Base-by-base conservation (phyloP, 2,113 vertebrate species). In the Zosterops japonicus region DNA sequence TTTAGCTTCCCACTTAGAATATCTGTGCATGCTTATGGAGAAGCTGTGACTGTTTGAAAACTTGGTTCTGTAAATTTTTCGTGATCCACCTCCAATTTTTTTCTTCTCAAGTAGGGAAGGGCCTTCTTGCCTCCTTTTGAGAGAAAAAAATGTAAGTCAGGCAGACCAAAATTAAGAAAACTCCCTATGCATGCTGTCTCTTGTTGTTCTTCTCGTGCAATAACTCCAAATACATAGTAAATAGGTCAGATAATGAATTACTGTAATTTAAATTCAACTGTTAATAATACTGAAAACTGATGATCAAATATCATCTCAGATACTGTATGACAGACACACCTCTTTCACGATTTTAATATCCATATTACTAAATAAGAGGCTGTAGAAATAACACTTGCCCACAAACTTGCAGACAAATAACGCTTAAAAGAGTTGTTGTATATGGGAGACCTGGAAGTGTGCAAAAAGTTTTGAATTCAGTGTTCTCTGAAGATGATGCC, bases 351-450 rank as follows among this genome's bases (percentile, higher is more conserved):
- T 64, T 93, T 91, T 42, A 72, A 80, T 56, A 11, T 22, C 7
- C 16, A 3, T 72, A 8, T 39, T 25, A 35, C 28, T 65, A 16
- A 83, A 42, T 47, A 19, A 10, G 35, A 55, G 16, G 10, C 8
- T 69, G 11, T 77, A 42, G 59, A 81, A 72, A 22, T 72, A 67
- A 68, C 5, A 67, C 5, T 18, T 79, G 11, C n/a, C 16, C 35
- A 28, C 5, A n/a, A 59, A 76, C 17, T 50, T 82, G 28, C 4
- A 24, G 27, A 13, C 20, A 29, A 33, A 28, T 52, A 42, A 21
- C 36, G 3, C 53, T 61, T 44, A 1, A 35, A 72, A 64, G 63
- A 49, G 17, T 12, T 21, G 17, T 12, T 21, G 1, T 1, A 0
- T 67, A 16, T 50, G 12, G 42, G 14, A 57, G 23, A 41, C 11